phyloP scores from a whole-genome alignment of 1,140 invertebrate genomes.

The Aphidius gifuensis region DNA sequence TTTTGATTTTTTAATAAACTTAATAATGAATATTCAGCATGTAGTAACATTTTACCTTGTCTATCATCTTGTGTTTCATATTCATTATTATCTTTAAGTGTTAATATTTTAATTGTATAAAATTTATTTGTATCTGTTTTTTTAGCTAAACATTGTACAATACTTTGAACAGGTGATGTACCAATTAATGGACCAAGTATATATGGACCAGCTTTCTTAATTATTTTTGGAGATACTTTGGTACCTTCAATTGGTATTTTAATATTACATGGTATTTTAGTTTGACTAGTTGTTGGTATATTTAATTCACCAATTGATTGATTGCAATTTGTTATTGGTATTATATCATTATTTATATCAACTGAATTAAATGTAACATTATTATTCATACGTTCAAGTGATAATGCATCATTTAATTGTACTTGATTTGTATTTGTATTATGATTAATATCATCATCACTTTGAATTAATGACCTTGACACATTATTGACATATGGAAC shows the following conservation, averaged over 20 bases:
- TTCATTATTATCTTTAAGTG: slow-evolving; percentile 56
- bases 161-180: slow-evolving; percentile 74
- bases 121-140: slow-evolving; percentile 73
- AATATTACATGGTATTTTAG: not conserved
- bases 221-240: slow-evolving; percentile 37
- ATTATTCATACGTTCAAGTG: too few species aligned
- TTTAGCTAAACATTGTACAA: slow-evolving; percentile 75
- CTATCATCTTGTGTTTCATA: slow-evolving; percentile 73
- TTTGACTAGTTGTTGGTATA: too few species aligned
- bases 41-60: slow-evolving; percentile 79
- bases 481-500: slow-evolving; percentile 15
- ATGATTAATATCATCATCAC: not conserved
- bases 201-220: slow-evolving; percentile 68
- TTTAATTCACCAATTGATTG: too few species aligned
- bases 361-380: too few species aligned
- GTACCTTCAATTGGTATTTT: slow-evolving; percentile 38
- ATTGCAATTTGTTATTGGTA: too few species aligned
- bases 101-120: slow-evolving; percentile 72
- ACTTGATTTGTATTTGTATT: not conserved
- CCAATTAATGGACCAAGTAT: slow-evolving; percentile 71
- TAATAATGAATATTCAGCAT: slow-evolving; percentile 77
- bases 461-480: not conserved
- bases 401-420: too few species aligned
- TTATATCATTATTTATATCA: too few species aligned
- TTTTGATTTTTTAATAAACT: slow-evolving; percentile 68